Conservation (phyloP, 2,888 invertebrate species). For the Cheilosia vulpina region DNA sequence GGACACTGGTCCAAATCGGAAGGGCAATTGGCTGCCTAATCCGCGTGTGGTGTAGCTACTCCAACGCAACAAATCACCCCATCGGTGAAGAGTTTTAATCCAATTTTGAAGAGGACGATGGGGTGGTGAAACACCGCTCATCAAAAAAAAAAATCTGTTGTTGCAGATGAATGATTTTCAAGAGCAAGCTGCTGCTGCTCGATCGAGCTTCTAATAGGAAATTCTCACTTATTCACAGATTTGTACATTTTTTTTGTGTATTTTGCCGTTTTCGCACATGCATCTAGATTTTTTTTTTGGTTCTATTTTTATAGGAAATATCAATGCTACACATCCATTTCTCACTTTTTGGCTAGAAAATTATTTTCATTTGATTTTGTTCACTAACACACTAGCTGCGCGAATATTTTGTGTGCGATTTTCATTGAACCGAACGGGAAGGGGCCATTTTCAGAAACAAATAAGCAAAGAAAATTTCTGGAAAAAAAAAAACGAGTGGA, state of each 20-base stretch:
- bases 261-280: conserved; percentile 57
- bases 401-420: conserved; percentile 52
- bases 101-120: conserved; percentile 49
- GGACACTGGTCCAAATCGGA: conserved; percentile 11
- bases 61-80: conserved; percentile 52
- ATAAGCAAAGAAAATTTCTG: conserved; percentile 43
- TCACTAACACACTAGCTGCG: conserved; percentile 63
- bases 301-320: conserved; percentile 68
- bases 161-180: conserved; percentile 72
- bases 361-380: conserved; percentile 25
- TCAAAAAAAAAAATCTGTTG: conserved; percentile 51
- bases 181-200: conserved; percentile 49
- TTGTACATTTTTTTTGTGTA: conserved; percentile 31
- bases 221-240: conserved; percentile 63
- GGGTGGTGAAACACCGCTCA: conserved; percentile 28
- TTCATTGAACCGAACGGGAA: conserved; percentile 20
- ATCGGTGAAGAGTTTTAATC: conserved; percentile 57
- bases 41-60: conserved; percentile 1
- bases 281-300: conserved; percentile 39
- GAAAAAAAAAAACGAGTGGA: conserved; percentile 47
- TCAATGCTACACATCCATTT: conserved; percentile 58
- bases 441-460: conserved; percentile 3
- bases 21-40: conserved; percentile 5
- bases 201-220: conserved; percentile 51
- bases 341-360: conserved; percentile 47